phyloP scores from a whole-genome alignment of 2,888 invertebrate genomes.

The Microdon myrmicae region DNA sequence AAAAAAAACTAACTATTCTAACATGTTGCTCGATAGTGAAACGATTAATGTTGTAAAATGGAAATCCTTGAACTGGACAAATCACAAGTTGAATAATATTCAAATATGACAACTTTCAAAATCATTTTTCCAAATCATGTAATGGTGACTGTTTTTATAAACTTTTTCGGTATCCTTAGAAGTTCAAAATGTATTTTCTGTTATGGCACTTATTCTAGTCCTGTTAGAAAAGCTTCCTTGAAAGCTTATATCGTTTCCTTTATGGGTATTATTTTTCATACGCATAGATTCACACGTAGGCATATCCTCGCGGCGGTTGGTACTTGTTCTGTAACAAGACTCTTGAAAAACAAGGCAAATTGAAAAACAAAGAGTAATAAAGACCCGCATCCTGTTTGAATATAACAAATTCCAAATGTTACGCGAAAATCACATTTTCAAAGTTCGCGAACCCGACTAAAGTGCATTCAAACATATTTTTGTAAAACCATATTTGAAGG shows the following conservation, averaged over 20 bases:
- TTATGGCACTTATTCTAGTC: conserved; percentile 9
- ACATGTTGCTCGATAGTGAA: too few relatives aligned
- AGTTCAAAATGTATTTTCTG: too few relatives aligned
- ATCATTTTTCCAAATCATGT: too few relatives aligned
- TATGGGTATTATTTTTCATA: conserved; percentile 5
- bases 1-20: too few relatives aligned
- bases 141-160: too few relatives aligned
- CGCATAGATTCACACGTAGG: conserved; percentile 56
- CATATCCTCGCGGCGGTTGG: conserved; percentile 57
- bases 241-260: conserved; percentile 23
- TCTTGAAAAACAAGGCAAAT: conserved; percentile 26
- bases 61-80: too few relatives aligned
- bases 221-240: conserved; percentile 5
- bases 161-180: too few relatives aligned
- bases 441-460: conserved; percentile 59
- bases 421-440: conserved; percentile 55
- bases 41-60: too few relatives aligned
- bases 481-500: conserved; percentile 29
- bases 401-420: conserved; percentile 57
- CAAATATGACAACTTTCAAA: too few relatives aligned
- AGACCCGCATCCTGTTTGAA: conserved; percentile 42
- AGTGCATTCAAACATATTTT: conserved; percentile 17
- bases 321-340: conserved; percentile 37
- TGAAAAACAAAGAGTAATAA: conserved; percentile 20
- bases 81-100: too few relatives aligned